phyloP scores from a whole-genome alignment of 2,113 vertebrate species.

The Mugil cephalus region DNA sequence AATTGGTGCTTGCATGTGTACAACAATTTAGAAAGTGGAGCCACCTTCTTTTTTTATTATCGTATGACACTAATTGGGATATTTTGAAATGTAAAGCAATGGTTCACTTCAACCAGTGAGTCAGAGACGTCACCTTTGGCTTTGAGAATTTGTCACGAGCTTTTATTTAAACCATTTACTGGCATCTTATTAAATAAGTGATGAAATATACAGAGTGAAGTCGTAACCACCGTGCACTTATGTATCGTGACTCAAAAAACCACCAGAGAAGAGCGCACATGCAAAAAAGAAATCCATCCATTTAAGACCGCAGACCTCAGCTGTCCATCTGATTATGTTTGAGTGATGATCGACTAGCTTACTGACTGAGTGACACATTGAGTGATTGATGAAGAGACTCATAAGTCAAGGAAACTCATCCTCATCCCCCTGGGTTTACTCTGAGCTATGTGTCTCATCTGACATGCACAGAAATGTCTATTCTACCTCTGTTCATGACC shows the following conservation, averaged over 20 bases:
- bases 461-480: background rate
- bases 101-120: no score
- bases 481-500: no score
- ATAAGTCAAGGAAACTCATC: slow-evolving; percentile 9
- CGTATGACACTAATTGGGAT: no score
- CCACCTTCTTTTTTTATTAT: no score
- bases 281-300: background rate
- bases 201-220: background rate
- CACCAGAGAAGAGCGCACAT: background rate
- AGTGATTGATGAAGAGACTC: slow-evolving; percentile 40
- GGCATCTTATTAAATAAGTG: no score
- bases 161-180: no score
- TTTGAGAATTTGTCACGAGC: no score
- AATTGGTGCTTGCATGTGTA: no score
- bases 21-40: no score
- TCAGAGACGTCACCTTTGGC: no score
- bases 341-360: slow-evolving; percentile 22
- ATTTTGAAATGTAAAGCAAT: no score
- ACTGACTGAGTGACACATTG: slow-evolving; percentile 6
- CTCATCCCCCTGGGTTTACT: background rate
- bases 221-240: background rate
- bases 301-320: slow-evolving; percentile 12
- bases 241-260: background rate
- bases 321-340: slow-evolving; percentile 18
- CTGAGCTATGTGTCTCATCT: background rate